Evolutionary conservation across 1,140 invertebrate genomes (phyloP), one percentile per base, ranked within the genome.

Genomic region (Anthonomus grandis): DNA sequence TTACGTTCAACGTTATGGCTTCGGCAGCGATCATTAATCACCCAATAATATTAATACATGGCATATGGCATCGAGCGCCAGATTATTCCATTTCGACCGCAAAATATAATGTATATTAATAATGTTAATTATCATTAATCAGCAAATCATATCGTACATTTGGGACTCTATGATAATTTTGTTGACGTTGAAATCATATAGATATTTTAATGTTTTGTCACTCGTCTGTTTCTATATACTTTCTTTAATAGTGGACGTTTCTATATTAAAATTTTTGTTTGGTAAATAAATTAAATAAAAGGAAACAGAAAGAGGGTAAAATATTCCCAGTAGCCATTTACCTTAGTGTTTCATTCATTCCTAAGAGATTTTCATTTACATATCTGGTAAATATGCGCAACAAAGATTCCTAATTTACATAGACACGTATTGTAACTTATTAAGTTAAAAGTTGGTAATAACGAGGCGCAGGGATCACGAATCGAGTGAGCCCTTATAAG

Each of bases 41-140:
- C 18, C 42, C 22, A 12, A 45, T 45, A 45, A 45, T 23, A 24
- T 23, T 45, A 45, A 24, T 45, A 45, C 21, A 45, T 45, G 42
- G 42, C 42, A 45, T 17, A 45, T 45, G 42, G 42, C 10, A n/a
- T 24, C 25, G 42, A 45, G 25, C 15, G 38, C n/a, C 18, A 39
- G n/a, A 39, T 39, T 39, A 39, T 39, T 39, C 38, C 15, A 39
- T 39, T 45, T 45, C 21, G 42, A 24, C 22, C 18, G 19, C 42
- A 17, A 23, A 45, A 45, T 45, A 45, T 23, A n/a, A 45, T 45
- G 8, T 45, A 45, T 45, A n/a, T n/a, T n/a, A n/a, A n/a, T 45
- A 45, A 45, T 45, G 25, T 45, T 17, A 17, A 45, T 45, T 23
- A 45, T 45, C 42, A 45, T 45, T 45, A 45, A 45, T 45, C 42